phyloP scores from a whole-genome alignment of 2,113 vertebrate genomes.

The Barbus barbus region DNA sequence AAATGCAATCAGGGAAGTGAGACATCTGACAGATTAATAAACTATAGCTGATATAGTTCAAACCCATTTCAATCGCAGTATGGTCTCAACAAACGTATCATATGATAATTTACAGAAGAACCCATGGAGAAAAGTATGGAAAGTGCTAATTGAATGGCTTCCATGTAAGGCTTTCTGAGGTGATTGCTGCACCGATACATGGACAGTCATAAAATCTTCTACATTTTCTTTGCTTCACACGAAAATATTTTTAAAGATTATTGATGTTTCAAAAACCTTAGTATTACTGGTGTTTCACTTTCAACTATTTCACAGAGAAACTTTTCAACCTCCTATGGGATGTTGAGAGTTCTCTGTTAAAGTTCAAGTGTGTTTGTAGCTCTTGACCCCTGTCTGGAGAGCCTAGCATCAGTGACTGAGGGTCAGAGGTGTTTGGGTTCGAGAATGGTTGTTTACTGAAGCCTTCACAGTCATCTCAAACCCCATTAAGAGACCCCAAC shows the following conservation, averaged over 20 bases:
- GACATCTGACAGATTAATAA: background rate
- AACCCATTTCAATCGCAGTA: background rate
- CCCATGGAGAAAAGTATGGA: background rate
- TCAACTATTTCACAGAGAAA: background rate
- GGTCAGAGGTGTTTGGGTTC: background rate
- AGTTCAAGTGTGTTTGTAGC: constrained; percentile 23
- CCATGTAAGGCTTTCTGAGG: background rate
- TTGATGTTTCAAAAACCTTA: background rate
- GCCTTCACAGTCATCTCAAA: background rate
- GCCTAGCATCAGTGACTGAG: constrained; percentile 1
- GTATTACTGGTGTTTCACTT: background rate
- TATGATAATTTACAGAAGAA: constrained; percentile 9
- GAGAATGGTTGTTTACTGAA: constrained; percentile 29
- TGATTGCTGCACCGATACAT: background rate
- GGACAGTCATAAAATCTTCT: background rate
- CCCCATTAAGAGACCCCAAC: constrained; percentile 4
- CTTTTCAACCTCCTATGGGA: background rate
- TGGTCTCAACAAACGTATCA: background rate
- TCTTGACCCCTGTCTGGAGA: constrained; percentile 20
- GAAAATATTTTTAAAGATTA: background rate
- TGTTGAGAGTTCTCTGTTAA: constrained; percentile 6
- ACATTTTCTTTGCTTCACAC: background rate
- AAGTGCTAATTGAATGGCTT: no score
- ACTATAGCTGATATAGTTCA: background rate
- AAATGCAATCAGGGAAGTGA: constrained; percentile 4